Evolutionary conservation across 2,888 invertebrate genomes (phyloP), one percentile per base, ranked within the genome.

Genomic region (Elmis aenea): DNA sequence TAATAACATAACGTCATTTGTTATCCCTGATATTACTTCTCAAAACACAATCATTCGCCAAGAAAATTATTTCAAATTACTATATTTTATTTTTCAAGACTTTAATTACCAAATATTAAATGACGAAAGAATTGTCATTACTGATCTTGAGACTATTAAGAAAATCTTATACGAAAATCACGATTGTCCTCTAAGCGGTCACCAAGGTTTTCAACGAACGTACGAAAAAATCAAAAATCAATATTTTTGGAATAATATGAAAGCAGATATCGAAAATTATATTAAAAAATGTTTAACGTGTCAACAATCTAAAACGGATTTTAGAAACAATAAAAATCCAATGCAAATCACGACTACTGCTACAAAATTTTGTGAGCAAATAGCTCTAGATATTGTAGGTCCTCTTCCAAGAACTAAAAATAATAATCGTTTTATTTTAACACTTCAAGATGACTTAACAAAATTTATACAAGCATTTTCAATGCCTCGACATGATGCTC

Each of bases 401-500:
- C n/a, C n/a, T n/a, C n/a, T n/a, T n/a, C n/a, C n/a, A n/a, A n/a
- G n/a, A n/a, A n/a, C n/a, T n/a, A n/a, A n/a, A n/a, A n/a, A n/a
- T n/a, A n/a, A n/a, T n/a, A n/a, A n/a, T n/a, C n/a, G n/a, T n/a
- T n/a, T n/a, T n/a, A n/a, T n/a, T n/a, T n/a, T n/a, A n/a, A n/a
- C n/a, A n/a, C n/a, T n/a, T n/a, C n/a, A n/a, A n/a, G n/a, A n/a
- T n/a, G n/a, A n/a, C n/a, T n/a, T n/a, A n/a, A n/a, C n/a, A n/a
- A n/a, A n/a, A n/a, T n/a, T n/a, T n/a, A n/a, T n/a, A n/a, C n/a
- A n/a, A n/a, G n/a, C n/a, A n/a, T n/a, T n/a, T 20, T 35, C 52
- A 11, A 16, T 54, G 6, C 29, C 25, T 4, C 31, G 45, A 15
- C 45, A 50, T 30, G 38, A 45, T 5, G 52, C 58, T 2, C 39